Evolutionary conservation across 1,140 invertebrate species (phyloP).

Genomic region (Neodiprion pinetum): DNA sequence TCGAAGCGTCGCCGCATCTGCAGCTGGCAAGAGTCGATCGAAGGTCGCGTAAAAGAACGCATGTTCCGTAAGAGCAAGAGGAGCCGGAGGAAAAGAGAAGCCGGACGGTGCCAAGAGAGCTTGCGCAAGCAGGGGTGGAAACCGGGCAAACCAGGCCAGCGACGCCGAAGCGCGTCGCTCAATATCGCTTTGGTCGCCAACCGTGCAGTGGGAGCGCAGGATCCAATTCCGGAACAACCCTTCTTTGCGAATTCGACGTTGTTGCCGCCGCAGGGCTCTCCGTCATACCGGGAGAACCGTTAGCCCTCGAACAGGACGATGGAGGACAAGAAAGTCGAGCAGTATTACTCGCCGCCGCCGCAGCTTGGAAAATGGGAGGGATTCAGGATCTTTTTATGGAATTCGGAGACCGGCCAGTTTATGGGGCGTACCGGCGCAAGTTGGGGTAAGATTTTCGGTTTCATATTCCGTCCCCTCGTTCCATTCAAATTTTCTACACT

Average conservation of each 20-base stretch:
- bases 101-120: neutral
- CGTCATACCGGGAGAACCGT: no score
- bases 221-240: neutral
- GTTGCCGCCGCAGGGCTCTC: no score
- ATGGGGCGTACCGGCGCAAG: constrained; percentile 86
- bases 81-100: neutral
- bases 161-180: neutral
- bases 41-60: neutral
- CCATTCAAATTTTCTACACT: neutral
- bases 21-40: neutral
- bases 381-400: constrained; percentile 85
- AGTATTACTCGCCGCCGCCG: constrained; percentile 80
- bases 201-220: neutral
- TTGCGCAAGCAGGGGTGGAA: constrained; percentile 1
- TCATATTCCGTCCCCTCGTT: constrained; percentile 19
- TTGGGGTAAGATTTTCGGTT: constrained; percentile 78
- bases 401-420: constrained; percentile 87
- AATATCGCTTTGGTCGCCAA: neutral
- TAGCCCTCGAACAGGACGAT: constrained; percentile 50
- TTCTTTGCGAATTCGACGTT: no score
- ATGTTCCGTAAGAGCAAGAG: neutral
- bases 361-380: constrained; percentile 85
- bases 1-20: no score
- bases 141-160: constrained; percentile 1
- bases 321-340: constrained; percentile 80